These are phyloP conservation scores for Clarias laeviceps DNA, from an alignment of 2,797 vertebrate species.

Conservation along the genomic window DNA sequence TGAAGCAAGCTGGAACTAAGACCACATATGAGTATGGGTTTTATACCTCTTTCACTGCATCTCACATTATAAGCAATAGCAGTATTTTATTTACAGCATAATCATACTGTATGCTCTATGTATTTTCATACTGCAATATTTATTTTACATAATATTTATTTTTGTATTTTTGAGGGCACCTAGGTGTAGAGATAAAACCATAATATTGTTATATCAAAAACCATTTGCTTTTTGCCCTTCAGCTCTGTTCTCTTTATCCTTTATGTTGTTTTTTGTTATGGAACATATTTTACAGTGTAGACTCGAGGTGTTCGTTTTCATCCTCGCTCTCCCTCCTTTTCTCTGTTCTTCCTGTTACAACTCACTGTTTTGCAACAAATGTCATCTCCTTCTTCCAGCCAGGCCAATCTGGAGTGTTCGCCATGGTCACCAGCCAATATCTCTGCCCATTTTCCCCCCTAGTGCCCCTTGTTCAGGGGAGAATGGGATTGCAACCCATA, in stretches of 20 bases:
- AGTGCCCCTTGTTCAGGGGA: slow-evolving; percentile 63
- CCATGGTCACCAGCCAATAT: slow-evolving; percentile 71
- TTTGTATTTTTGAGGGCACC: not conserved
- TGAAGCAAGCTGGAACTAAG: not conserved
- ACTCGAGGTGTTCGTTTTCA: slow-evolving; percentile 6
- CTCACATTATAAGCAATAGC: not conserved
- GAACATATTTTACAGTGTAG: slow-evolving; percentile 35
- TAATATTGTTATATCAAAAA: not conserved
- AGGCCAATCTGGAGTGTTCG: slow-evolving; percentile 75
- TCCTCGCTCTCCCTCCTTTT: not conserved
- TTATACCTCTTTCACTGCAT: not conserved
- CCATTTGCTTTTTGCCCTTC: slow-evolving; percentile 57
- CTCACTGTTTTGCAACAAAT: slow-evolving; percentile 80
- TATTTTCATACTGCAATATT: not conserved
- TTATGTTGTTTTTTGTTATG: slow-evolving; percentile 63
- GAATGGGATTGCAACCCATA: slow-evolving; percentile 67
- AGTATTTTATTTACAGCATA: not conserved
- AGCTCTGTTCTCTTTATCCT: slow-evolving; percentile 74
- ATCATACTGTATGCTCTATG: not conserved
- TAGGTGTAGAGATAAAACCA: not conserved
- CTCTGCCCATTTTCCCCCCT: slow-evolving; percentile 69
- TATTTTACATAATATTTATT: not conserved
- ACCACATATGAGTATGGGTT: not conserved
- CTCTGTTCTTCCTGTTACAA: slow-evolving; percentile 40
- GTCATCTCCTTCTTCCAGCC: slow-evolving; percentile 71